Evolutionary conservation across 2,888 invertebrate species (phyloP), one percentile per base, ranked within the genome.

Genomic region (Lutraria lutraria): DNA sequence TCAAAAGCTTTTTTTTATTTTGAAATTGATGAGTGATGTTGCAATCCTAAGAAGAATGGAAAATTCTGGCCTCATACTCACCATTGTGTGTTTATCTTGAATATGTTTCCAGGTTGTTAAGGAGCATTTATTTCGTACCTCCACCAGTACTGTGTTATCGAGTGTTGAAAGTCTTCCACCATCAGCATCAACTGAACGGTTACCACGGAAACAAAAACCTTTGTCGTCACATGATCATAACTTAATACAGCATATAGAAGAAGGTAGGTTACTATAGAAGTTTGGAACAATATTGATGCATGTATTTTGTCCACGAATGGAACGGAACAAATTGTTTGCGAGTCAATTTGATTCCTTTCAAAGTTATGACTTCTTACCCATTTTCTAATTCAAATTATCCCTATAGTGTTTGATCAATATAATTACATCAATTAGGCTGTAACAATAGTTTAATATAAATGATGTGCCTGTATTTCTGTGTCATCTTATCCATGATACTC

Each of bases 101-200:
- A 15, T 72, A 29, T 72, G 16, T 31, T 79, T 87, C 13, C 89
- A 95, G 95, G 93, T 94, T 34, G 88, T 95, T 1, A 92, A 93
- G 83, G 94, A 95, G 79, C 91, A 94, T 34, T 83, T 95, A 83
- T 95, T 95, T 89, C 93, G 93, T 80, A 87, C 92, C 43, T 94
- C 95, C 0, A 91, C 88, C 68, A 93, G 93, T 85, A 90, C 93
- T 16, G 85, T 94, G 43, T 68, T 92, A 52, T 94, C 95, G 16
- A 95, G 95, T 93, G 94, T 95, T 10, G 95, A 95, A 83, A 95
- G 94, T 89, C 91, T 93, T 53, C 92, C 94, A 10, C 90, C 91
- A 31, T 63, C 89, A 25, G 83, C 82, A 15, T 90, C 92, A 31
- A 81, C 79, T 25, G 90, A 85, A 8, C 80, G 83, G 82, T 76